These are phyloP conservation scores for Athetis lepigone DNA, from an alignment of 2,888 invertebrate genomes.

Conservation along the genomic window DNA sequence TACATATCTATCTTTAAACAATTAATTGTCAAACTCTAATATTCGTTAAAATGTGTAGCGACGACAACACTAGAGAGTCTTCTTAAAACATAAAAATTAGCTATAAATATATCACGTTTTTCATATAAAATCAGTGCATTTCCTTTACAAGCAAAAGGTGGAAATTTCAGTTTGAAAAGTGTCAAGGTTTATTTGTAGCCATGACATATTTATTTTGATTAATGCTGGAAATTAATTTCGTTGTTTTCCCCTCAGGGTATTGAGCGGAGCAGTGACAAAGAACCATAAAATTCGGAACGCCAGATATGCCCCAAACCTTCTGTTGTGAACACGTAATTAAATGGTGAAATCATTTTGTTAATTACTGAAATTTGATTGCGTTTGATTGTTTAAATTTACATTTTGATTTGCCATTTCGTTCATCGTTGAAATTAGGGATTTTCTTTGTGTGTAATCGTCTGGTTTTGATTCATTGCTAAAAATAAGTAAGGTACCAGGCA, in stretches of 20 bases:
- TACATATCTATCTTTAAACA: too few species aligned
- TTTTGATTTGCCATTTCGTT: slow-evolving; percentile 50
- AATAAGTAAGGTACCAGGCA: too few species aligned
- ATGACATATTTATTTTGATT: slow-evolving; percentile 50
- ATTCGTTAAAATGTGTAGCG: too few species aligned
- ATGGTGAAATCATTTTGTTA: slow-evolving; percentile 62
- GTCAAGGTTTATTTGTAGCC: slow-evolving; percentile 23
- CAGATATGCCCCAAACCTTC: slow-evolving; percentile 35
- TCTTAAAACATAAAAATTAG: too few species aligned
- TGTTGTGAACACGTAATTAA: slow-evolving; percentile 62
- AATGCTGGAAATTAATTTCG: slow-evolving; percentile 53
- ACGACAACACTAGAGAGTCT: too few species aligned
- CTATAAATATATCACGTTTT: too few species aligned
- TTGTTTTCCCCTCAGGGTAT: slow-evolving; percentile 41
- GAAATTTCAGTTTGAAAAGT: slow-evolving; percentile 4
- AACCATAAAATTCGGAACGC: slow-evolving; percentile 62
- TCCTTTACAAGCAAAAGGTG: not conserved
- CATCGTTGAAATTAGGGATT: slow-evolving; percentile 31
- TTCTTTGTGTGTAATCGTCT: not conserved
- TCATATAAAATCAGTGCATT: not conserved
- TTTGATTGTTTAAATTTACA: slow-evolving; percentile 57
- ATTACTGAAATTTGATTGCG: slow-evolving; percentile 64
- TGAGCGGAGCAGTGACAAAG: slow-evolving; percentile 61
- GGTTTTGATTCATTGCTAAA: too few species aligned
- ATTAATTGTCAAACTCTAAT: too few species aligned